A percentile compares a stretch with the other conserved stretches of the same genome.
phyloP scores from a whole-genome alignment of 2,113 vertebrate species.

The Phalacrocorax carbo region DNA sequence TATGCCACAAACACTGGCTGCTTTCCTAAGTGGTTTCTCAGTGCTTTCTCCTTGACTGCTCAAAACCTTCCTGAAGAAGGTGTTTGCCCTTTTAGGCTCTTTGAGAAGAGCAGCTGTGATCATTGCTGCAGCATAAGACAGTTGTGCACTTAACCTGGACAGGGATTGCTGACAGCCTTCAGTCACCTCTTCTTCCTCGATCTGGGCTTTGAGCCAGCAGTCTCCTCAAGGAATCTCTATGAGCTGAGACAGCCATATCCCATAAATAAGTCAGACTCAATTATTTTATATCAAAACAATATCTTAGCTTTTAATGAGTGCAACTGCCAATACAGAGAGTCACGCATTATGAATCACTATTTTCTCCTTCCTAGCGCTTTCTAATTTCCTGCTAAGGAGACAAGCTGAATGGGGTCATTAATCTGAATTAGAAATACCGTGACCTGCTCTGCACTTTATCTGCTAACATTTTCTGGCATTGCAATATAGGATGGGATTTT shows the following conservation, averaged over 20 bases:
- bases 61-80: not conserved
- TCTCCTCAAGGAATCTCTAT: not conserved
- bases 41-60: not conserved
- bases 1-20: not conserved
- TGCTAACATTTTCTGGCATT: slow-evolving; percentile 36
- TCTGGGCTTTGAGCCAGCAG: not conserved
- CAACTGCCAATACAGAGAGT: slow-evolving; percentile 70
- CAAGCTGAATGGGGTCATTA: slow-evolving; percentile 75
- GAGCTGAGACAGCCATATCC: not conserved
- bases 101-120: not conserved
- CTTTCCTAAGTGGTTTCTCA: not conserved
- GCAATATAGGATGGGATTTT: not conserved
- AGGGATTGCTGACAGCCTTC: not conserved
- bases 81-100: not conserved
- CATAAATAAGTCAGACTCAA: slow-evolving; percentile 69
- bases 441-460: slow-evolving; percentile 67
- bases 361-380: slow-evolving; percentile 70
- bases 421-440: slow-evolving; percentile 79
- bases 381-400: slow-evolving; percentile 80
- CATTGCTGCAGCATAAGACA: not conserved
- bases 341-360: slow-evolving; percentile 66
- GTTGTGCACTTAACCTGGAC: not conserved
- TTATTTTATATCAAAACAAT: slow-evolving; percentile 76
- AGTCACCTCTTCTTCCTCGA: not conserved
- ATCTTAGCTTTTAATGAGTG: slow-evolving; percentile 72